Percentiles rank a stretch among this genome's conserved stretches.
These are phyloP conservation scores for Macropodus opercularis DNA, from an alignment of 2,797 vertebrate genomes.

Conservation along the genomic window DNA sequence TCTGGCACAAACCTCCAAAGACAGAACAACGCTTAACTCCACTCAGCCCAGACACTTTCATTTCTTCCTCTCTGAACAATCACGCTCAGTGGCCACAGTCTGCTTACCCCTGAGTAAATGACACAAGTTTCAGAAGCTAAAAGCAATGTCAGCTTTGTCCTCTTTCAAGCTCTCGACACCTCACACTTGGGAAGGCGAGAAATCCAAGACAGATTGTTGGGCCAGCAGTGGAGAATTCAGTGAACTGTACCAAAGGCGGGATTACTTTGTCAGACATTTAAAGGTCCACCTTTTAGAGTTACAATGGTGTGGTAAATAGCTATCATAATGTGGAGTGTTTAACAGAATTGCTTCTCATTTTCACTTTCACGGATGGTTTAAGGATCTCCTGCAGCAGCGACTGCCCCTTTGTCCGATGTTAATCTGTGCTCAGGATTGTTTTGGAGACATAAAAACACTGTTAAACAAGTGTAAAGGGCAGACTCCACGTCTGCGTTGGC, in stretches of 20 bases:
- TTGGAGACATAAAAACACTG: constrained; percentile 69
- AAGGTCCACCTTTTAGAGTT: constrained; percentile 70
- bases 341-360: constrained; percentile 78
- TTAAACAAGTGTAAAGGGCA: constrained; percentile 76
- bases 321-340: constrained; percentile 74
- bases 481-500: constrained; percentile 50
- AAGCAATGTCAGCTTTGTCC: constrained; percentile 70
- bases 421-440: constrained; percentile 74
- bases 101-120: constrained; percentile 61
- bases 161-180: constrained; percentile 61
- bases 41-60: constrained; percentile 36
- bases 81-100: constrained; percentile 31
- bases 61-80: constrained; percentile 32
- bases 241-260: constrained; percentile 74
- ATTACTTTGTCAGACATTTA: constrained; percentile 79
- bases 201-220: constrained; percentile 71
- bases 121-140: constrained; percentile 63
- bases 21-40: constrained; percentile 9
- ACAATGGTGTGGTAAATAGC: constrained; percentile 78
- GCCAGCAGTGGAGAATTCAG: constrained; percentile 57
- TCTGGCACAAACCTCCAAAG: constrained; percentile 6
- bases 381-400: constrained; percentile 61
- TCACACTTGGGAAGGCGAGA: constrained; percentile 57
- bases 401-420: constrained; percentile 73
- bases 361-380: constrained; percentile 81